These are phyloP conservation scores for Todiramphus chloris DNA, from an alignment of 2,113 vertebrate species.

Conservation along the genomic window DNA sequence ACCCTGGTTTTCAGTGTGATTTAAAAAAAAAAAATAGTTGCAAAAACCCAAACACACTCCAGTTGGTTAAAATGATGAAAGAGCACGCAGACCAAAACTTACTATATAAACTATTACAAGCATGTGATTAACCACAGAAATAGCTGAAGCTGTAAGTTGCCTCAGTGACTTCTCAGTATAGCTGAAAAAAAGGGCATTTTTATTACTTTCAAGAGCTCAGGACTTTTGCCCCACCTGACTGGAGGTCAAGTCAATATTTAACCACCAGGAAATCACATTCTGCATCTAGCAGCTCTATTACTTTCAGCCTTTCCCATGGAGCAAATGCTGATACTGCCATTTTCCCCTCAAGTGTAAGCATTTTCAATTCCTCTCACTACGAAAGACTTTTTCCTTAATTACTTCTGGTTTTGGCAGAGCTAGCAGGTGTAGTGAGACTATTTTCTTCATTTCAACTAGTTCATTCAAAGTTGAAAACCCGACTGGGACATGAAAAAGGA, in stretches of 20 bases:
- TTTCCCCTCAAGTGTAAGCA: neutral
- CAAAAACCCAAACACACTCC: neutral
- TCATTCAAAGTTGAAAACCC: constrained; percentile 31
- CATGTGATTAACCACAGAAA: neutral
- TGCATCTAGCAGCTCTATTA: neutral
- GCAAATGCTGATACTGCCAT: neutral
- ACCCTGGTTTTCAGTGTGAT: neutral
- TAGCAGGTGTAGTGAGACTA: neutral
- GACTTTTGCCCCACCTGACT: neutral
- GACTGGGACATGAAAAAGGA: neutral
- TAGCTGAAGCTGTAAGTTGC: neutral
- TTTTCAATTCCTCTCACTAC: neutral
- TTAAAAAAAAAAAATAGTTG: neutral
- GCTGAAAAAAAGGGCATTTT: neutral
- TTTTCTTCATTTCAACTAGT: neutral
- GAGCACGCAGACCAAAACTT: neutral
- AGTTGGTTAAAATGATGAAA: neutral
- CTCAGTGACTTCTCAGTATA: neutral
- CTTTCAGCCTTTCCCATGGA: neutral
- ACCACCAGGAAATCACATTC: neutral
- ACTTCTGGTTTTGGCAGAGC: neutral
- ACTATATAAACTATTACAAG: neutral
- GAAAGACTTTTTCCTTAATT: constrained; percentile 20
- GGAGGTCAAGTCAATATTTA: neutral
- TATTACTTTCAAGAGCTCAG: neutral